phyloP scores from a whole-genome alignment of 2,113 vertebrate species.

The Macquaria australasica region DNA sequence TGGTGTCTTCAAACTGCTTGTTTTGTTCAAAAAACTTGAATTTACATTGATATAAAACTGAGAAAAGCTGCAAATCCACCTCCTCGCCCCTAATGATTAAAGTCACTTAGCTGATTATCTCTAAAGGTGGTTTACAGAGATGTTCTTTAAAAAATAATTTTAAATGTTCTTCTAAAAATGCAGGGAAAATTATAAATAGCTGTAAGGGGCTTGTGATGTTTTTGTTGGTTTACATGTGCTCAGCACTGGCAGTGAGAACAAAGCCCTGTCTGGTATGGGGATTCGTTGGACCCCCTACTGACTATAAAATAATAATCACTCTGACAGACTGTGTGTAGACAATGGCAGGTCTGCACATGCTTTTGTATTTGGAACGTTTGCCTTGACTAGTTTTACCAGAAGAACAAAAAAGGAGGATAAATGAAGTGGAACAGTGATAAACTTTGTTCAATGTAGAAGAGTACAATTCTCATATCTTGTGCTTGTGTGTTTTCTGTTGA shows the following conservation, averaged over 20 bases:
- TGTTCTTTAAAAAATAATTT: neutral
- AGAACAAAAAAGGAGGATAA: neutral
- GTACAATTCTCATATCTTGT: neutral
- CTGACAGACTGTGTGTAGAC: conserved; percentile 52
- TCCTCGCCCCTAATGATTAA: neutral
- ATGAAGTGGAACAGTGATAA: neutral
- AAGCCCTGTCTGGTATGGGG: conserved; percentile 70
- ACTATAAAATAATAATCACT: conserved; percentile 66
- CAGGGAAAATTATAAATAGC: neutral
- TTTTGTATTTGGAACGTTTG: conserved; percentile 37
- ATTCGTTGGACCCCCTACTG: conserved; percentile 76
- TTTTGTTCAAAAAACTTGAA: neutral
- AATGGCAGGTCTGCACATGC: conserved; percentile 52
- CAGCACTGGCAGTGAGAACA: conserved; percentile 55
- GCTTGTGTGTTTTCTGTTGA: neutral
- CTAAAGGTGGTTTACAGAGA: conserved; percentile 11
- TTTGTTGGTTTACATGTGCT: conserved; percentile 28
- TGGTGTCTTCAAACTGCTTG: neutral
- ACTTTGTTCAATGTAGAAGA: neutral
- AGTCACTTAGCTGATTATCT: conserved; percentile 37
- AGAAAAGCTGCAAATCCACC: neutral
- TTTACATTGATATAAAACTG: neutral
- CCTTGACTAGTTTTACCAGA: conserved; percentile 1
- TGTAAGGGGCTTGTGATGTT: neutral
- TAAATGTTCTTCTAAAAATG: neutral